Percentiles rank a stretch among this genome's conserved stretches.
These are phyloP conservation scores for Bolinopsis microptera DNA, from an alignment of 37 sponge, comb jelly and placozoan species.

Conservation along the genomic window DNA sequence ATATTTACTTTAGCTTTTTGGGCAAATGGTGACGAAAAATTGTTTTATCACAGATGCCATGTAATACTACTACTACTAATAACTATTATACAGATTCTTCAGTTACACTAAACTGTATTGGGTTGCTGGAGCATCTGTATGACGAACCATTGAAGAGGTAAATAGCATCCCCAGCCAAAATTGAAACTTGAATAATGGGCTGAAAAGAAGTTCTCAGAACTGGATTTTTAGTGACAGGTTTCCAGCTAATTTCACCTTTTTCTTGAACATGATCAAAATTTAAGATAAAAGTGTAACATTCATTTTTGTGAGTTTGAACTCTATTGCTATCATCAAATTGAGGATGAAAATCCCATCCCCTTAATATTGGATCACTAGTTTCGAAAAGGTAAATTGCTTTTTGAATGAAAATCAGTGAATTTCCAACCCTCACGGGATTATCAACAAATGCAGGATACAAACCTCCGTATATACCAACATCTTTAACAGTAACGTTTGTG, in stretches of 20 bases:
- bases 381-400: background rate
- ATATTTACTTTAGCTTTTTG: too few species aligned
- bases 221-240: slow-evolving; percentile 27
- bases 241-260: background rate
- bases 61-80: too few species aligned
- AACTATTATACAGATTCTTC: too few species aligned
- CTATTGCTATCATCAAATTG: background rate
- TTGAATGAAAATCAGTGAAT: slow-evolving; percentile 28
- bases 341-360: background rate
- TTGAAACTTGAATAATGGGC: background rate
- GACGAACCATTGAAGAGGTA: background rate
- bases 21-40: too few species aligned
- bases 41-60: too few species aligned
- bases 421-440: background rate
- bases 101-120: background rate
- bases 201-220: background rate
- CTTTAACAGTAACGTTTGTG: background rate
- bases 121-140: background rate
- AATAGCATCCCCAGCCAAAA: slow-evolving; percentile 1
- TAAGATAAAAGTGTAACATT: slow-evolving; percentile 18
- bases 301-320: background rate
- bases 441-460: background rate
- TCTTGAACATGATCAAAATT: background rate
- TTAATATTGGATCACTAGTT: too few species aligned
- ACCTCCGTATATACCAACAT: background rate